Base-by-base conservation (phyloP, 2,797 vertebrate species). In the Hippocampus kuda region DNA sequence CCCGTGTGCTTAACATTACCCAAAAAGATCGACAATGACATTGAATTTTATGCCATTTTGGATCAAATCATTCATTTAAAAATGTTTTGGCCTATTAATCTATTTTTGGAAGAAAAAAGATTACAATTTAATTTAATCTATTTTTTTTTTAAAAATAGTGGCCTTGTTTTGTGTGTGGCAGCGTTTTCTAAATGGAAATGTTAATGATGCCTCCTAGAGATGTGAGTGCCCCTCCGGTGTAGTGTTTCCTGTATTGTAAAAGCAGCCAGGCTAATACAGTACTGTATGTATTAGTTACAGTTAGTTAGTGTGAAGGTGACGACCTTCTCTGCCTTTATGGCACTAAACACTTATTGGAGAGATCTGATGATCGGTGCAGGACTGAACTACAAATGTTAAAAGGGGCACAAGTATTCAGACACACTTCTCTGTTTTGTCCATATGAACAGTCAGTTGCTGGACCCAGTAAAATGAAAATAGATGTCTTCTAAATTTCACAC, bases 271-370 rank as follows among this genome's bases (percentile, higher is more conserved):
- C 49, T 51, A 51, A 51, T 8, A 22, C 49, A 22, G 20, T 24
- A 3, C 34, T 7, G 6, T 1, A 38, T 71, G 74, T 78, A 75
- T 83, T 80, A 64, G 69, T 84, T 82, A 75, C 78, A 74, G n/a
- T n/a, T n/a, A n/a, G n/a, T n/a, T n/a, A n/a, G 57, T 70, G 70
- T 77, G 79, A 87, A 86, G 82, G 75, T 81, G 81, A 86, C 79
- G 79, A 51, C 76, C 74, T 74, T 78, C 75, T 83, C 68, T 85
- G 76, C 75, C 67, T 41, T 72, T 66, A 75, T 77, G 75, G 79
- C 81, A 84, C 73, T 65, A 78, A 73, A 72, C 11, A 34, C 68
- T 75, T 79, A 68, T 75, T 71, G 15, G 57, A 18, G 15, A 72
- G 70, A 76, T 54, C 26, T 77, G 66, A 75, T 80, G 72, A 75